Evolutionary conservation across 2,113 vertebrate species (phyloP), one percentile per base, ranked within the genome.

Genomic region (Anarrhichthys ocellatus): DNA sequence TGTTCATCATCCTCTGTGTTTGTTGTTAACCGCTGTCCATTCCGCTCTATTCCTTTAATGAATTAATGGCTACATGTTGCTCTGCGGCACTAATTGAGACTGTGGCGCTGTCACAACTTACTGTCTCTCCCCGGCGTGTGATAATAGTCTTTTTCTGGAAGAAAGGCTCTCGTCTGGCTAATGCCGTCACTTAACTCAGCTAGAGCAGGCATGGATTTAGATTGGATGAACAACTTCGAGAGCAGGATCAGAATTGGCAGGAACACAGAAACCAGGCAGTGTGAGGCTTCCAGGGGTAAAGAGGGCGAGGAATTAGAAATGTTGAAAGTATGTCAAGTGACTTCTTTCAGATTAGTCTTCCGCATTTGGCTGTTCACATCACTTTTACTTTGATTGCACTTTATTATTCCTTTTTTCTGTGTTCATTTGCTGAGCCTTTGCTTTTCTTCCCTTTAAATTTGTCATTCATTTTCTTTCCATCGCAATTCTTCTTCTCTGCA

Each of bases 181-280:
- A 81, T 76, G 73, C 69, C 75, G 82, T 82, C 85, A 80, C 84
- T 91, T 82, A 90, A 78, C 82, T 70, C 81, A 17, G 69, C 87
- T 6, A 58, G 71, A 79, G 69, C 50, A 76, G 52, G 71, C 71
- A 58, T 50, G 44, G 70, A 40, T 70, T 86, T 42, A 85, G 54
- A 80, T 80, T 38, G 78, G 61, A 84, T 78, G 69, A 83, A 84
- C 78, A 73, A 77, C 48, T 83, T 72, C 0, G 11, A 71, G 64
- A 69, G 69, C 10, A 73, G 54, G 72, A 81, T 87, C 59, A 76
- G 73, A 83, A 68, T 80, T 88, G 84, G 84, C 90, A 85, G 64
- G 29, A 29, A 77, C 58, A 75, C 54, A 81, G 72, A 76, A 72
- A 80, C 24, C 24, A 34, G 76, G 14, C 77, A 36, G 68, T 56